Base-by-base conservation (phyloP, 2,888 invertebrate species). In the Amiota minor region DNA sequence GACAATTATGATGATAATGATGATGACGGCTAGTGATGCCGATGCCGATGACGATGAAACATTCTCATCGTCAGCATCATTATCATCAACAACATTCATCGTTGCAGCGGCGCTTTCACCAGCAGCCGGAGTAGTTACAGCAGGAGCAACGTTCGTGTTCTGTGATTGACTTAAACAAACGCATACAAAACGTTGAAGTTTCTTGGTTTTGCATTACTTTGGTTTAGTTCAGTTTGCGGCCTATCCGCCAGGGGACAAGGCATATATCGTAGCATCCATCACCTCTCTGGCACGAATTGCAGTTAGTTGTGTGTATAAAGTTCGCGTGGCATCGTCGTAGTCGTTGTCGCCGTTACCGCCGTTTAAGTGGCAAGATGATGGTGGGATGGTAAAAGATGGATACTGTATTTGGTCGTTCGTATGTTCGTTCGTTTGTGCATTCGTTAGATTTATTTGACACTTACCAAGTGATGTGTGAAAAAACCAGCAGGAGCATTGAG, bases 391-490 rank as follows among this genome's bases (percentile, higher is more conserved):
- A 4, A 3, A 6, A 35, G 6, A 6, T 6, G 35, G 35, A 35
- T 35, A 35, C 35, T 35, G 35, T 6, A 35, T 6, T 35, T 35
- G 35, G 35, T 35, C 6, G 35, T 35, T 35, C 35, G 35, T 35
- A 35, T 35, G 35, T 35, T 35, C 35, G 6, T 35, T 35, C 35
- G 35, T 35, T 35, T 35, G 35, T 35, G 2, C 73, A 69, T 76
- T 78, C 73, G 72, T 82, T 81, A 81, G 80, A 86, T 84, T 87
- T 86, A 86, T 86, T 86, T 87, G 85, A 79, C 83, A 81, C 79
- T 80, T 81, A 81, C 79, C 81, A 83, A 84, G 83, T 87, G 84
- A 86, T 84, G 84, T 87, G 84, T 84, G 77, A 86, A 85, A 85
- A 81, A 79, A 82, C 35, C 35, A 35, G 35, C 35, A 35, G 35